These are phyloP conservation scores for Elaphurus davidianus DNA, from an alignment of 2,113 vertebrate species.

Conservation along the genomic window DNA sequence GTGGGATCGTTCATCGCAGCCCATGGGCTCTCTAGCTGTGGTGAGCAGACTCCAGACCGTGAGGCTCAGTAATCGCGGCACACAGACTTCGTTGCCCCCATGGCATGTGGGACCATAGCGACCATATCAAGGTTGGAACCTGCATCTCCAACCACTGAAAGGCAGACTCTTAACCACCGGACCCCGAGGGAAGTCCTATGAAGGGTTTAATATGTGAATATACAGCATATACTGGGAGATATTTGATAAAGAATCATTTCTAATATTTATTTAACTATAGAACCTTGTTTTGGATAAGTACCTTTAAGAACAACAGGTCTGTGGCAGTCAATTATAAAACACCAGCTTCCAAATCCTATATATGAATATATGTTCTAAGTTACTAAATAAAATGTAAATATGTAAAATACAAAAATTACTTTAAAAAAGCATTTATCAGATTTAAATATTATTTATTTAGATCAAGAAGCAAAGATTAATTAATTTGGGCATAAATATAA, in stretches of 20 bases:
- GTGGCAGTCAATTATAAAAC: background rate
- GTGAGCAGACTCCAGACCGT: background rate
- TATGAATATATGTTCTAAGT: background rate
- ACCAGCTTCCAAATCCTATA: background rate
- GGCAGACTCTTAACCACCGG: background rate
- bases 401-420: background rate
- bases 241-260: background rate
- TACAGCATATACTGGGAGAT: background rate
- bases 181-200: too few relatives aligned
- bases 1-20: background rate
- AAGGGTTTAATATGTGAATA: background rate
- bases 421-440: background rate
- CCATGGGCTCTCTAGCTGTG: accelerated
- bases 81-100: background rate
- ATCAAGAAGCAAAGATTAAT: background rate
- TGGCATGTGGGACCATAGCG: accelerated
- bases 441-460: background rate
- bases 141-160: background rate
- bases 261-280: background rate
- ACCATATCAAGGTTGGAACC: background rate
- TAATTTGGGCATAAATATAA: background rate
- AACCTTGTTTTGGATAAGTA: background rate
- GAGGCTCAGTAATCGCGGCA: too few relatives aligned
- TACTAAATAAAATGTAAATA: background rate
- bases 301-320: background rate